Conservation (phyloP, 2,888 invertebrate species). For the Calameuta filiformis region DNA sequence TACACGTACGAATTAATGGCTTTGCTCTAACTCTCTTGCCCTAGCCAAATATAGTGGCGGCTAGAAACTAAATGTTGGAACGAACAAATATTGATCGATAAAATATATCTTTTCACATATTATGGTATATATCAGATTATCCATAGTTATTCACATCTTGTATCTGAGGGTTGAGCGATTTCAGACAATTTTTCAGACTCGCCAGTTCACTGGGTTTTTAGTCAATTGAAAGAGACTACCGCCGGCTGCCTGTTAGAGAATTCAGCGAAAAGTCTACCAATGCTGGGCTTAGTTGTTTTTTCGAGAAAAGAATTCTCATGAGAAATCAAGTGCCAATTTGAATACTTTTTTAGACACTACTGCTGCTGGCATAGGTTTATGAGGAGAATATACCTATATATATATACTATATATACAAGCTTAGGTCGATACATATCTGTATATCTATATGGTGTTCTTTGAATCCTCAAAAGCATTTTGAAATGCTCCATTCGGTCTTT, state of each 20-base stretch:
- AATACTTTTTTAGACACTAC: neutral
- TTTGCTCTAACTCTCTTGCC: conserved; percentile 34
- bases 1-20: conserved; percentile 63
- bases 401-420: neutral
- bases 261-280: neutral
- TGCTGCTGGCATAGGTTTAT: neutral
- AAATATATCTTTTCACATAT: neutral
- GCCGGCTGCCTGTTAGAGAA: neutral
- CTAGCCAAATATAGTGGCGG: conserved; percentile 28
- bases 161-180: neutral
- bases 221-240: neutral
- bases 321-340: neutral
- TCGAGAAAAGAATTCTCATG: neutral
- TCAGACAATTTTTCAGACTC: neutral
- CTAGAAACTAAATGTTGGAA: conserved; percentile 40
- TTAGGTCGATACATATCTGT: neutral
- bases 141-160: neutral
- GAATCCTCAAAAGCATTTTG: neutral
- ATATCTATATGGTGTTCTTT: neutral
- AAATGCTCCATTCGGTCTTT: neutral
- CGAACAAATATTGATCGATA: neutral
- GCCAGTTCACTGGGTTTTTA: neutral
- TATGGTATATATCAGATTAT: neutral
- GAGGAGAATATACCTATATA: neutral
- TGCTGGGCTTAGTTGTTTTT: neutral